These are phyloP conservation scores for Menidia menidia DNA, from an alignment of 2,797 vertebrate genomes.

Conservation along the genomic window DNA sequence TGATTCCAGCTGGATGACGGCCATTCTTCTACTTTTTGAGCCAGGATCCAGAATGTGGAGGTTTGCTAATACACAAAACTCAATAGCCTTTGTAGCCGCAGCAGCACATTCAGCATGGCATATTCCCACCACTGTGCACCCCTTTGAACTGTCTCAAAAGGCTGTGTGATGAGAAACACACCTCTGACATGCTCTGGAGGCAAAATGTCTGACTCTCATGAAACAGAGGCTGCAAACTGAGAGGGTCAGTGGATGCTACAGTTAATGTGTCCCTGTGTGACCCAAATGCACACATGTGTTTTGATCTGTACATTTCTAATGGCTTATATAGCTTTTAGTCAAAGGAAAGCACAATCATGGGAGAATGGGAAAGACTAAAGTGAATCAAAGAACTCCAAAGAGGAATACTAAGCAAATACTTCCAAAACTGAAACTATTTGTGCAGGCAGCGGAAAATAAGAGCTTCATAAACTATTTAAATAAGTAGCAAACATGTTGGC, in stretches of 20 bases:
- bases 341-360: conserved; percentile 14
- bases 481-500: neutral
- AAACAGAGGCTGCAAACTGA: conserved; percentile 26
- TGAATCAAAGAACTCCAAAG: neutral
- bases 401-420: neutral
- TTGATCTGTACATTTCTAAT: neutral
- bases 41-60: conserved; percentile 56
- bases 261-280: conserved; percentile 5
- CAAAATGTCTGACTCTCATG: conserved; percentile 8
- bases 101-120: conserved; percentile 21
- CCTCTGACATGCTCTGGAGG: conserved; percentile 11
- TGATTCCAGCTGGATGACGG: conserved; percentile 50
- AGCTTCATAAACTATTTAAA: neutral
- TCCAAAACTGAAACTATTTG: neutral
- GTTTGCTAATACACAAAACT: conserved; percentile 51
- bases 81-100: conserved; percentile 34
- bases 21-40: conserved; percentile 43
- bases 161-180: conserved; percentile 24
- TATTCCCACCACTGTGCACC: conserved; percentile 29
- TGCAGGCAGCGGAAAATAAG: no score
- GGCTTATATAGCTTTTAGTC: neutral
- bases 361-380: neutral
- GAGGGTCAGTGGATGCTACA: neutral
- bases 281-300: neutral
- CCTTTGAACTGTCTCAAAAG: conserved; percentile 38